phyloP scores from a whole-genome alignment of 2,888 invertebrate genomes.

The Orgyia antiqua region DNA sequence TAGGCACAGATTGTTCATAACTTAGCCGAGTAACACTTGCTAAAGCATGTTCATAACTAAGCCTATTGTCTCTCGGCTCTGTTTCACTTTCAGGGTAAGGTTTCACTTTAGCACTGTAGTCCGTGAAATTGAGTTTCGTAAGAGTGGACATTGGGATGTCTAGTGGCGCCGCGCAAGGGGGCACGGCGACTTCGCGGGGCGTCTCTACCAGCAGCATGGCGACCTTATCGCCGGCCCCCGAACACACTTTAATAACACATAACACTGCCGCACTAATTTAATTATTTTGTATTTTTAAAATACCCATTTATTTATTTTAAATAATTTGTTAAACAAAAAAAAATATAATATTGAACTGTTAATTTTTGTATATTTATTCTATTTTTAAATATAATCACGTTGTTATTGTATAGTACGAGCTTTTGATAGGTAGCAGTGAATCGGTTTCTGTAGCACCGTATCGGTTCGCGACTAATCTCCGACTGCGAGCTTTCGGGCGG shows the following conservation, averaged over 20 bases:
- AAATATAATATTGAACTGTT: background rate
- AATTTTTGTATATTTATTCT: background rate
- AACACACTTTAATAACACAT: constrained; percentile 17
- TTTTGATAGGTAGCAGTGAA: constrained; percentile 25
- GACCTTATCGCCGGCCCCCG: constrained; percentile 64
- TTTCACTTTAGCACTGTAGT: constrained; percentile 72
- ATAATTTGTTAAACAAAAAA: background rate
- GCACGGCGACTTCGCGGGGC: constrained; percentile 85
- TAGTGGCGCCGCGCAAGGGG: constrained; percentile 64
- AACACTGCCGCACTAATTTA: constrained; percentile 27
- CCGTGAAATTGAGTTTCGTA: constrained; percentile 66
- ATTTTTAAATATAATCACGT: too few species aligned
- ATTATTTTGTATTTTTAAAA: background rate
- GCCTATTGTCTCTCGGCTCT: constrained; percentile 53
- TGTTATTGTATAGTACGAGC: constrained; percentile 26
- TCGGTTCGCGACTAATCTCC: constrained; percentile 54
- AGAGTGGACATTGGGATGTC: constrained; percentile 68
- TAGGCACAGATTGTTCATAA: constrained; percentile 56
- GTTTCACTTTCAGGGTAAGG: constrained; percentile 40
- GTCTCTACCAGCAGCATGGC: constrained; percentile 88
- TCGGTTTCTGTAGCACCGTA: constrained; percentile 40
- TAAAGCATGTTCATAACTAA: constrained; percentile 61
- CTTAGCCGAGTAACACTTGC: constrained; percentile 56
- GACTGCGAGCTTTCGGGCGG: constrained; percentile 75
- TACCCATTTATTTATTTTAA: constrained; percentile 5